These are phyloP conservation scores for Pseudolaguvia tuberculata DNA, from an alignment of 2,113 vertebrate species.

Conservation along the genomic window DNA sequence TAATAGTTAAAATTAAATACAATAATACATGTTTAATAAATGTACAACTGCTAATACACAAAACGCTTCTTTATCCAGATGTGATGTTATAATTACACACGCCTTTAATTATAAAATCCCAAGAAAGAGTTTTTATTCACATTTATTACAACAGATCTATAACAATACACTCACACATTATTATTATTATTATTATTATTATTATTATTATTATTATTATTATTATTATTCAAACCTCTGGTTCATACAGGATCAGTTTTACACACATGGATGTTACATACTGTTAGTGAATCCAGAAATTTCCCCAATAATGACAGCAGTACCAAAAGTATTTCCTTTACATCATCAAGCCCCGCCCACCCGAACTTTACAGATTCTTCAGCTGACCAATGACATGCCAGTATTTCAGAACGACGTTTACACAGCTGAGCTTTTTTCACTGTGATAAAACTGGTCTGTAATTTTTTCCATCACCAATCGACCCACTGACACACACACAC, in stretches of 20 bases:
- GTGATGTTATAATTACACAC: background rate
- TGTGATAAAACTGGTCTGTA: background rate
- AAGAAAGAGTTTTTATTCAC: background rate
- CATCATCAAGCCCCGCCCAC: background rate
- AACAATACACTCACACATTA: constrained; percentile 59
- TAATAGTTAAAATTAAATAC: background rate
- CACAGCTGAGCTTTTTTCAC: background rate
- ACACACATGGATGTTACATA: background rate
- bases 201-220: background rate
- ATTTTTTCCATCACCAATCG: background rate
- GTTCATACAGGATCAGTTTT: background rate
- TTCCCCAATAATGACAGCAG: background rate
- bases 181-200: constrained; percentile 2
- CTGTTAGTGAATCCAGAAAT: background rate
- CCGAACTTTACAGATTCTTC: background rate
- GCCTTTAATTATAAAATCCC: background rate
- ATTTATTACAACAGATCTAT: constrained; percentile 65
- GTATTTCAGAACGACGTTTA: background rate
- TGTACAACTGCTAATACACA: background rate
- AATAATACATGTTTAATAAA: background rate
- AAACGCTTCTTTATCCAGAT: background rate
- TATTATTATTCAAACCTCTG: background rate
- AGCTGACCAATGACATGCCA: background rate
- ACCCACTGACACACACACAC: background rate
- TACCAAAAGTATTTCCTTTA: background rate